phyloP scores from a whole-genome alignment of 2,888 invertebrate species.

The Scaeva pyrastri region DNA sequence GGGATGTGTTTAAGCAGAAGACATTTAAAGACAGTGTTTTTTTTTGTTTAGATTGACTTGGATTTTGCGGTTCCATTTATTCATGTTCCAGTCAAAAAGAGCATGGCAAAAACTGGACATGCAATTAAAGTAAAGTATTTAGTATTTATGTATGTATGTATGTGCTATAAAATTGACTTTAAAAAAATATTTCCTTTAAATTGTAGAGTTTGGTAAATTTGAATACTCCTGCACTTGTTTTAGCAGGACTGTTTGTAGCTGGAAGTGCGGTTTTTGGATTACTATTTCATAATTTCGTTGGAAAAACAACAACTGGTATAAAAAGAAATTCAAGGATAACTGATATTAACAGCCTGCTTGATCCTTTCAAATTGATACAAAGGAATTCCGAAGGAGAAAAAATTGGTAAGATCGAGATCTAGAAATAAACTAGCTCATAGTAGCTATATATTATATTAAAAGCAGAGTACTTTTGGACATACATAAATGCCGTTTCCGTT shows the following conservation, averaged over 20 bases:
- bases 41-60: slow-evolving; percentile 85
- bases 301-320: slow-evolving; percentile 43
- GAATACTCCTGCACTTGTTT: slow-evolving; percentile 85
- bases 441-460: no score
- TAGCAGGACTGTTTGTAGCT: slow-evolving; percentile 85
- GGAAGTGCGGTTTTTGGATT: slow-evolving; percentile 81
- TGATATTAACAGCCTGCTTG: slow-evolving; percentile 57
- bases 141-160: neutral
- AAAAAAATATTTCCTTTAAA: neutral
- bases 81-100: slow-evolving; percentile 85
- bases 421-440: no score
- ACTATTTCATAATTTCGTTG: slow-evolving; percentile 62
- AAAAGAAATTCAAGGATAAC: slow-evolving; percentile 58
- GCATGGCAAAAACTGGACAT: slow-evolving; percentile 80
- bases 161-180: neutral
- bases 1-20: neutral
- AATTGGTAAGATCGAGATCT: slow-evolving; percentile 55
- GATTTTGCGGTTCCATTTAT: slow-evolving; percentile 87
- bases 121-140: slow-evolving; percentile 74
- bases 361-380: slow-evolving; percentile 72
- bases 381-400: slow-evolving; percentile 62
- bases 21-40: neutral
- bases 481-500: no score
- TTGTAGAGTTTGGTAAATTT: slow-evolving; percentile 84
- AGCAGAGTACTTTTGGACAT: no score